Conservation (phyloP, 2,888 invertebrate genomes). For the Drosophila lacicola region DNA sequence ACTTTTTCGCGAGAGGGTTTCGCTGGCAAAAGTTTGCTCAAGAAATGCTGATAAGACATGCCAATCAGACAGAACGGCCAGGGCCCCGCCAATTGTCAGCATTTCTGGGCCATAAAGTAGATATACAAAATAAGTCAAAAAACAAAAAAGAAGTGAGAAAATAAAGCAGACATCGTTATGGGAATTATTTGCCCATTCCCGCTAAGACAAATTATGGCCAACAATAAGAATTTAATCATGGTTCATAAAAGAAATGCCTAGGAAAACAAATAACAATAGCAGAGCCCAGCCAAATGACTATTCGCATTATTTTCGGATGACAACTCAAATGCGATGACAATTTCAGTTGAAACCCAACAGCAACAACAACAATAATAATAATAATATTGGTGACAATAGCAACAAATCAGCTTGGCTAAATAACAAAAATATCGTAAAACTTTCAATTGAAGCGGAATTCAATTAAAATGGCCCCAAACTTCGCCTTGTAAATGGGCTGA, state of each 20-base stretch:
- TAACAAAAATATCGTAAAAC: neutral
- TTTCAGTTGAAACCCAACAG: conserved; percentile 8
- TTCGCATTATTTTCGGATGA: conserved; percentile 43
- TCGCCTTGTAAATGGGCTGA: too few species aligned
- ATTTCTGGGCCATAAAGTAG: conserved; percentile 33
- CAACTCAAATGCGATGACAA: conserved; percentile 19
- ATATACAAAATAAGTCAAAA: conserved; percentile 16
- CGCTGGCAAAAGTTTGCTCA: neutral
- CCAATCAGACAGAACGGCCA: conserved; percentile 38
- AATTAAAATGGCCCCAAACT: too few species aligned
- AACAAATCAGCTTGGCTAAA: conserved; percentile 7
- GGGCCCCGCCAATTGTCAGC: conserved; percentile 20
- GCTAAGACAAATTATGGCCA: conserved; percentile 32
- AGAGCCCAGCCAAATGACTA: conserved; percentile 39
- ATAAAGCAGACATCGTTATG: conserved; percentile 11
- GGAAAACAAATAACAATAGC: conserved; percentile 18
- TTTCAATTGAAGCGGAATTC: neutral
- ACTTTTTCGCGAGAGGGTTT: neutral
- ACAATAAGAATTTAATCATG: conserved; percentile 30
- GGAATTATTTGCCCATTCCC: conserved; percentile 22
- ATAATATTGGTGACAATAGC: conserved; percentile 6
- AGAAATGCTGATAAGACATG: conserved; percentile 40
- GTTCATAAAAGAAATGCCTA: conserved; percentile 11
- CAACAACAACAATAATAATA: conserved; percentile 11
- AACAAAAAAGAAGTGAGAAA: too few species aligned